A percentile compares a stretch with the other conserved stretches of the same genome.
Conservation (phyloP, 2,888 invertebrate species). For the Uropetala carovei region DNA sequence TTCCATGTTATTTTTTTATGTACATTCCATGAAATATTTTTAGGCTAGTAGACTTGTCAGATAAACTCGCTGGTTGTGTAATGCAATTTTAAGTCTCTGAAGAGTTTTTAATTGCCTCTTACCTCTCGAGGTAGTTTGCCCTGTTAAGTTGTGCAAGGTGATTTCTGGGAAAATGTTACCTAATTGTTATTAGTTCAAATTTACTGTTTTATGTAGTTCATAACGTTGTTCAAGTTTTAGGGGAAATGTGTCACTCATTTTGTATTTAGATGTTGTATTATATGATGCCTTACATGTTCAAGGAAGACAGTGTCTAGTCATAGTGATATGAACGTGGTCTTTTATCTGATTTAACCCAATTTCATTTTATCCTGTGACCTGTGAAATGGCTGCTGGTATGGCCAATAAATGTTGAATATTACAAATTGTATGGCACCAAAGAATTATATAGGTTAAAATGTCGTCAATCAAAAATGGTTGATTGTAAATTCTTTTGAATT, state of each 20-base stretch:
- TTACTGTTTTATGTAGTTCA: slow-evolving; percentile 54
- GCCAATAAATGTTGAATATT: slow-evolving; percentile 29
- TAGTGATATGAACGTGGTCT: slow-evolving; percentile 52
- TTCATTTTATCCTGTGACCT: neutral
- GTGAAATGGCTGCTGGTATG: slow-evolving; percentile 53
- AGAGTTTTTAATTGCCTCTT: slow-evolving; percentile 2
- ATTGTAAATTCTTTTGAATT: neutral
- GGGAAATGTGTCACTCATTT: slow-evolving; percentile 45
- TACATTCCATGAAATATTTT: slow-evolving; percentile 52
- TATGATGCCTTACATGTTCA: slow-evolving; percentile 57
- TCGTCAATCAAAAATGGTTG: neutral
- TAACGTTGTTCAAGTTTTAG: slow-evolving; percentile 63
- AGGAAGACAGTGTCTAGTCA: slow-evolving; percentile 53
- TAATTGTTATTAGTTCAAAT: slow-evolving; percentile 49
- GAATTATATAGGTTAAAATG: neutral
- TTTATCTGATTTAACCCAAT: neutral
- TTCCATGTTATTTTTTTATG: slow-evolving; percentile 55
- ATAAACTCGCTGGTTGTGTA: slow-evolving; percentile 54
- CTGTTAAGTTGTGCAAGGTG: slow-evolving; percentile 55
- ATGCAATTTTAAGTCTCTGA: slow-evolving; percentile 33
- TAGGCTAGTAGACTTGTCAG: slow-evolving; percentile 43
- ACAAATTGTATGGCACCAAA: slow-evolving; percentile 15
- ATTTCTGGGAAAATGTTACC: slow-evolving; percentile 55
- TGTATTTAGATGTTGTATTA: slow-evolving; percentile 48
- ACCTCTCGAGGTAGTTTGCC: slow-evolving; percentile 33